phyloP scores from a whole-genome alignment of 2,888 invertebrate species.

The Pollenia amentaria region DNA sequence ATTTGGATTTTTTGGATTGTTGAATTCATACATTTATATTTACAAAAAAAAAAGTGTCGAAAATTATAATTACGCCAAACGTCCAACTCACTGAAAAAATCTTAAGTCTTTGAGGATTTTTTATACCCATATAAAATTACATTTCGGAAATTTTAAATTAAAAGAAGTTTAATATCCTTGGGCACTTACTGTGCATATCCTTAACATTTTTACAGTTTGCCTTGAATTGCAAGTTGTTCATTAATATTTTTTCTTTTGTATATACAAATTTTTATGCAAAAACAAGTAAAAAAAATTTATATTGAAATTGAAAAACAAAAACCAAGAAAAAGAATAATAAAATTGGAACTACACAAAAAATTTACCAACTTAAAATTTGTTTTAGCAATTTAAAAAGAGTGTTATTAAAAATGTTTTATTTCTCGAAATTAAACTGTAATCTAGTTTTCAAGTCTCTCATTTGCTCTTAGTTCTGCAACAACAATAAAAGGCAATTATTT shows the following conservation, averaged over 20 bases:
- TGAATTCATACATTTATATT: no score
- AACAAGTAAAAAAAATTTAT: constrained; percentile 30
- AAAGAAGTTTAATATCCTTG: not conserved
- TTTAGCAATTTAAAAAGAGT: not conserved
- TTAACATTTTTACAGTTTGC: constrained; percentile 15
- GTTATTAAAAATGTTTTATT: no score
- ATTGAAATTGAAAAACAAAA: constrained; percentile 3
- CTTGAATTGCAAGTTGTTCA: constrained; percentile 52
- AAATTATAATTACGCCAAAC: no score
- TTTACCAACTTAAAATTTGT: not conserved
- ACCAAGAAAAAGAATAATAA: not conserved
- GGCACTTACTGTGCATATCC: constrained; percentile 5
- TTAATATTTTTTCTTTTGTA: constrained; percentile 3
- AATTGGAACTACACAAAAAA: not conserved
- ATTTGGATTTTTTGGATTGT: not conserved
- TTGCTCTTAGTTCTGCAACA: no score
- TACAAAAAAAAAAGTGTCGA: no score
- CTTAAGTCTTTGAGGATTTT: no score
- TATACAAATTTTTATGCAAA: constrained; percentile 30
- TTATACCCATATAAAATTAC: no score
- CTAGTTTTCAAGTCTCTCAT: no score
- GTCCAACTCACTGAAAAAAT: no score
- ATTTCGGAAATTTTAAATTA: no score
- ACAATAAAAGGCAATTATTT: no score
- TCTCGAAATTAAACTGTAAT: not conserved